Base-by-base conservation (phyloP, 2,888 invertebrate genomes). In the Boloria euphrosyne region DNA sequence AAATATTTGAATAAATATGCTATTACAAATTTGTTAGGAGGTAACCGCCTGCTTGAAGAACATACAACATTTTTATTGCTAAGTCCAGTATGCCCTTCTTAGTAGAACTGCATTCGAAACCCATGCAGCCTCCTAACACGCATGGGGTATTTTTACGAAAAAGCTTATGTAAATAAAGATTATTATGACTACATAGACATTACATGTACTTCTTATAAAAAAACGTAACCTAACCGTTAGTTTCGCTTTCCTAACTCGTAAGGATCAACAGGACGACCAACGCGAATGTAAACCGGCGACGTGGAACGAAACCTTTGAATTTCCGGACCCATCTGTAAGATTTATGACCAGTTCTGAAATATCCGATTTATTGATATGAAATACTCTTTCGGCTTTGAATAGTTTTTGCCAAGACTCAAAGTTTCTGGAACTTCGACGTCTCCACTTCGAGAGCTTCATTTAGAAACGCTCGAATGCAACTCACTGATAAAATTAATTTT, bases 401-500 rank as follows among this genome's bases (percentile, higher is more conserved):
- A 55, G 44, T 55, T 55, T 44, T 55, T n/a, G 54, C 43, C 10
- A 55, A 55, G 43, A 44, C 6, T 22, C 22, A 22, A 55, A 55
- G 43, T 55, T 55, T 55, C n/a, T 55, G 7, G 7, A 44, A 55
- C 18, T 55, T 13, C 31, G 7, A 4, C 14, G 18, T 44, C 55
- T 55, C 55, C 55, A 27, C 52, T 16, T 16, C 27, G 31, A 54
- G 50, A 54, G 50, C 50, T 68, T 62, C 62, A 51, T 62, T 58
- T 52, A 60, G 53, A 43, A 51, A 63, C 52, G 46, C 46, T 43
- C 47, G 66, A 59, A 38, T 66, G 65, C 46, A 51, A n/a, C 46
- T 60, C 55, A 38, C 68, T 60, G 68, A 68, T 63, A 68, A 59
- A 68, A 60, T 63, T 3, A 55, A 14, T 55, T 55, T 55, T 22